Evolutionary conservation across 1,140 invertebrate species (phyloP), one percentile per base, ranked within the genome.

Genomic region (Phthorimaea operculella): DNA sequence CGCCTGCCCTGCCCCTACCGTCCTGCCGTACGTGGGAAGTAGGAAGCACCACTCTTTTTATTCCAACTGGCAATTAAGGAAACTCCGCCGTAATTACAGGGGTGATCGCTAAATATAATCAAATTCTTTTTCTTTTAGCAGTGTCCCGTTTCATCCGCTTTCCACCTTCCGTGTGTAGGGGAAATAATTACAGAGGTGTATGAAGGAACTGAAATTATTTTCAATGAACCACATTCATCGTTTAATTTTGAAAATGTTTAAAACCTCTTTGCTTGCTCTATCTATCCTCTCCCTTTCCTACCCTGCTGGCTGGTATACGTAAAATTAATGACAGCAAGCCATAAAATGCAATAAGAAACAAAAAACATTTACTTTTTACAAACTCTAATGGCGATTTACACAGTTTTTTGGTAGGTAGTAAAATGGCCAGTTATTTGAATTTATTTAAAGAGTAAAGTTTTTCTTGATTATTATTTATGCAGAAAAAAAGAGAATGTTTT

Each of bases 91-190:
- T 85, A 80, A 80, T 81, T 80, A 80, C 77, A 77, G 79, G 79
- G 82, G 79, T 60, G 79, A 74, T 78, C 74, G 77, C 81, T 85
- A 79, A 82, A 85, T 82, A 82, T 84, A 84, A 81, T 81, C 74
- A 62, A 74, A 72, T 65, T 72, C 72, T 68, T 66, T 67, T 74
- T 71, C 62, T 63, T 68, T 70, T 68, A 57, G 21, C 21, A 28
- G 21, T 28, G 55, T 51, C 33, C 49, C 51, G 45, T 15, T 65
- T 64, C 63, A 56, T 67, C 64, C 64, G 62, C 54, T 68, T 57
- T 50, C 33, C 42, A 44, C 36, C 36, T 39, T 39, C 36, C 36
- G 54, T 17, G 33, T 33, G 61, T n/a, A n/a, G 61, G 56, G 55
- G 39, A n/a, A 42, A 42, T 42, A n/a, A 42, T 15, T 42, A 15